These are phyloP conservation scores for Cheilosia vernalis DNA, from an alignment of 2,888 invertebrate species.

Conservation along the genomic window DNA sequence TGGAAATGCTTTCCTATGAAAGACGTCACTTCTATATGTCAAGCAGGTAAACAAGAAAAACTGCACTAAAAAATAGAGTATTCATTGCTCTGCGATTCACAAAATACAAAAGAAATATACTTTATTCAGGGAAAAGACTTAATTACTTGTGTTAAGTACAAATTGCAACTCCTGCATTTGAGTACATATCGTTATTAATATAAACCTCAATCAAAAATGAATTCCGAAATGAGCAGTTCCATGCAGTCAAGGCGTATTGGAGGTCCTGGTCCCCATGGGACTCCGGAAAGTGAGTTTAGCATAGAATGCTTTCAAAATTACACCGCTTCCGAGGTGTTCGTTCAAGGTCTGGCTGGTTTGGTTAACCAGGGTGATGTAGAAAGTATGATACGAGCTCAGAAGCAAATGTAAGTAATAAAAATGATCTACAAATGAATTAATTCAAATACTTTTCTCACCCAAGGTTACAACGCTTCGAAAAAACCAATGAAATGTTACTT, in stretches of 20 bases:
- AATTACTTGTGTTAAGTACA: background rate
- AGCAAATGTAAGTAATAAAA: constrained; percentile 89
- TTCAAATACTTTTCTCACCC: constrained; percentile 76
- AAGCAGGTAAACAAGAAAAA: constrained; percentile 35
- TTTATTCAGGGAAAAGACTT: background rate
- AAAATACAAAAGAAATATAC: background rate
- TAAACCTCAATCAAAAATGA: constrained; percentile 60
- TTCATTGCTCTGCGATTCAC: constrained; percentile 5
- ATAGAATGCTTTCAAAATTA: constrained; percentile 96
- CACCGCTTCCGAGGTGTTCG: constrained; percentile 95
- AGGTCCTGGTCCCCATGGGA: constrained; percentile 76
- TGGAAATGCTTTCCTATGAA: background rate
- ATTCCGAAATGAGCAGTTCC: constrained; percentile 77
- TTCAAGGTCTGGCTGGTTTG: constrained; percentile 95
- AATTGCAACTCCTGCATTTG: constrained; percentile 1
- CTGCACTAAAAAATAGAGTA: background rate
- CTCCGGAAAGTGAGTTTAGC: constrained; percentile 77
- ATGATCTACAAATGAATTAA: too few species aligned
- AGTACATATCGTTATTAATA: constrained; percentile 1
- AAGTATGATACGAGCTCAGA: constrained; percentile 94
- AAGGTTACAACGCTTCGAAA: constrained; percentile 98
- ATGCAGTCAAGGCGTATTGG: constrained; percentile 76
- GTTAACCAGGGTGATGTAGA: constrained; percentile 96
- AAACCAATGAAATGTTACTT: constrained; percentile 99
- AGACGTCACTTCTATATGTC: constrained; percentile 6